These are phyloP conservation scores for Plemyria rubiginata DNA, from an alignment of 2,888 invertebrate genomes.

Conservation along the genomic window DNA sequence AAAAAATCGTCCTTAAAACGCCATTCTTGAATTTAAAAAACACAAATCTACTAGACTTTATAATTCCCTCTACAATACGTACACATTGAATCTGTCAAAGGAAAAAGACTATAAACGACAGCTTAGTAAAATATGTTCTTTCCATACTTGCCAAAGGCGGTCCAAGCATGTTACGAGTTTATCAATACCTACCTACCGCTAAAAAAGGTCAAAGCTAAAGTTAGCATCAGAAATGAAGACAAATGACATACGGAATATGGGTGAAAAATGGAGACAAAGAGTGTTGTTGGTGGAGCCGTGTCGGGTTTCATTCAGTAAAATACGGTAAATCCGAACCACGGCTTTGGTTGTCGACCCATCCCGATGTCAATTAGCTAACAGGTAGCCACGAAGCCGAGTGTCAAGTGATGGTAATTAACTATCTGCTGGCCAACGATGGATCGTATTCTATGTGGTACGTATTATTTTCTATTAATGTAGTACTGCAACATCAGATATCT, in stretches of 20 bases:
- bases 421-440: conserved; percentile 49
- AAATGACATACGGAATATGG: conserved; percentile 7
- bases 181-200: no score
- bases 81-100: no score
- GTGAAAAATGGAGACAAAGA: conserved; percentile 13
- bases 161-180: no score
- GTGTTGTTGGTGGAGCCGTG: conserved; percentile 17
- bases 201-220: not conserved
- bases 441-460: conserved; percentile 25
- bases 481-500: not conserved
- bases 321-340: conserved; percentile 61
- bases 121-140: no score
- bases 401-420: conserved; percentile 79
- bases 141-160: no score
- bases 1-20: not conserved
- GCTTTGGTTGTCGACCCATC: conserved; percentile 67
- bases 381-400: conserved; percentile 69
- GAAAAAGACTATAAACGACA: no score
- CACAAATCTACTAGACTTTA: no score
- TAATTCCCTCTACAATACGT: no score
- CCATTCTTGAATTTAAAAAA: not conserved
- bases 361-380: conserved; percentile 77
- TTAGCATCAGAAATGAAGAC: conserved; percentile 8
- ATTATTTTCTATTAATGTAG: conserved; percentile 9
- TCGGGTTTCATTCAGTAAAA: conserved; percentile 29